Evolutionary conservation across 2,888 invertebrate species (phyloP).

Genomic region (Macaria liturata): DNA sequence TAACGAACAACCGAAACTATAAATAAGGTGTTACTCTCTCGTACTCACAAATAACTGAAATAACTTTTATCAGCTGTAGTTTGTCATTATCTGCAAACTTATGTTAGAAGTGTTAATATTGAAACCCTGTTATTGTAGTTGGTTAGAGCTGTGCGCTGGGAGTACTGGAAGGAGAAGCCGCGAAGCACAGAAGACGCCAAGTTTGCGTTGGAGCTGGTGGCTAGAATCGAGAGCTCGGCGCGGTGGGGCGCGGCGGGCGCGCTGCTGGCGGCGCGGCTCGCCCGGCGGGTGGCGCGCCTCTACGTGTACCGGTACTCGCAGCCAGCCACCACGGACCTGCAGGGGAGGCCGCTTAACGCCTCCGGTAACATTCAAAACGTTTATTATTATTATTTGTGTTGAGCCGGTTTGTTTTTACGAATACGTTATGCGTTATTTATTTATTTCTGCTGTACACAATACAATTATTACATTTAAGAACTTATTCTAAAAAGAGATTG

Average conservation of each 20-base stretch:
- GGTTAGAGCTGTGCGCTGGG: slow-evolving; percentile 81
- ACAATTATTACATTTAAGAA: too few relatives aligned
- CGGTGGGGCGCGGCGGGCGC: slow-evolving; percentile 81
- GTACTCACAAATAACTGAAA: too few relatives aligned
- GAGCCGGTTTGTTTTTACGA: too few relatives aligned
- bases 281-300: slow-evolving; percentile 70
- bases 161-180: slow-evolving; percentile 70
- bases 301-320: slow-evolving; percentile 83
- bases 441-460: too few relatives aligned
- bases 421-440: too few relatives aligned
- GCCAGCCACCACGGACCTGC: slow-evolving; percentile 68
- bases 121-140: slow-evolving; percentile 43
- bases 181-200: slow-evolving; percentile 55
- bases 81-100: too few relatives aligned
- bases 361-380: slow-evolving; percentile 63
- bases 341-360: slow-evolving; percentile 71
- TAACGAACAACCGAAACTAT: too few relatives aligned
- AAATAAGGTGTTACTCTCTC: too few relatives aligned
- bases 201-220: slow-evolving; percentile 70
- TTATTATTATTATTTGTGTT: too few relatives aligned
- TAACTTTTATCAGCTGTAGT: too few relatives aligned
- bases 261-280: slow-evolving; percentile 81
- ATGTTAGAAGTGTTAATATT: too few relatives aligned
- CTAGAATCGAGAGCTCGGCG: slow-evolving; percentile 83
- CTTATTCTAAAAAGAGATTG: too few relatives aligned